These are phyloP conservation scores for Morpho achilles DNA, from an alignment of 2,888 invertebrate genomes.

Conservation along the genomic window DNA sequence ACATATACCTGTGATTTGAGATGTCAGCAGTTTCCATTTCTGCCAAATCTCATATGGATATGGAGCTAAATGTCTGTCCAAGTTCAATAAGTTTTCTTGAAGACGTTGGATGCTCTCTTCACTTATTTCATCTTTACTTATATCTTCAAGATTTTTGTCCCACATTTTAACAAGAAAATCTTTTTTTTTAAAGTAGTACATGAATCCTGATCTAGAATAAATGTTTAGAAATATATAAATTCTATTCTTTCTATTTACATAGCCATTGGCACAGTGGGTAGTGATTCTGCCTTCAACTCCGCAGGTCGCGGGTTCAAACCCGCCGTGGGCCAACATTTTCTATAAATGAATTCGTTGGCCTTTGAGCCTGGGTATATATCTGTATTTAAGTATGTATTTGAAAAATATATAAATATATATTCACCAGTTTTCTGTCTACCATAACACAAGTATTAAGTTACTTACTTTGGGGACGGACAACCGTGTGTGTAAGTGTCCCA, in stretches of 20 bases:
- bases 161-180: conserved; percentile 94
- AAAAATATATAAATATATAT: no score
- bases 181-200: conserved; percentile 88
- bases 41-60: conserved; percentile 95
- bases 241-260: neutral
- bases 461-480: no score
- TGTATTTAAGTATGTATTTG: no score
- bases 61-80: conserved; percentile 90
- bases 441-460: no score
- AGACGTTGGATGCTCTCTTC: conserved; percentile 83
- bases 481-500: no score
- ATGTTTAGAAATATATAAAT: conserved; percentile 14
- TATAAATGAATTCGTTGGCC: no score
- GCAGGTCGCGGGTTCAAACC: no score
- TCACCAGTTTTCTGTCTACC: no score
- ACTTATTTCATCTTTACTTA: conserved; percentile 81
- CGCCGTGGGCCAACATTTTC: no score
- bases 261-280: no score
- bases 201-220: conserved; percentile 85
- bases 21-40: conserved; percentile 90
- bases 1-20: conserved; percentile 80
- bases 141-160: conserved; percentile 88
- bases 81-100: conserved; percentile 82
- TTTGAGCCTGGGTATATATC: no score
- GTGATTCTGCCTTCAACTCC: no score